A percentile compares a stretch with the other conserved stretches of the same genome.
Conservation (phyloP, 1,140 invertebrate genomes). For the Orussus abietinus region DNA sequence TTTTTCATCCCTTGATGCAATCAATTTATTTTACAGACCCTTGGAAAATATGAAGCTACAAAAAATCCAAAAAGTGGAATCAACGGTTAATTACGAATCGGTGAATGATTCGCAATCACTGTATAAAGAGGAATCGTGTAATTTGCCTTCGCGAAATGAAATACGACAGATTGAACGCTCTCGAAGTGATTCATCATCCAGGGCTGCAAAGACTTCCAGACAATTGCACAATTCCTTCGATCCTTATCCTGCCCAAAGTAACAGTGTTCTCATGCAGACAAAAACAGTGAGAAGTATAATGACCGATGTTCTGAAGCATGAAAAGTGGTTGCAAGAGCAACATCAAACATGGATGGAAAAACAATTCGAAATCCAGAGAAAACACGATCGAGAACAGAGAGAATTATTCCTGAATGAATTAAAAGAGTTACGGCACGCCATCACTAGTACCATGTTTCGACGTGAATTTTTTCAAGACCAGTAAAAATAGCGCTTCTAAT, state of each 20-base stretch:
- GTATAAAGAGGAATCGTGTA: too few relatives aligned
- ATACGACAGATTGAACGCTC: neutral
- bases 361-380: conserved; percentile 34
- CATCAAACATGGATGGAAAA: conserved; percentile 35
- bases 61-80: too few relatives aligned
- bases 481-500: too few relatives aligned
- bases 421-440: conserved; percentile 21
- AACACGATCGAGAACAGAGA: conserved; percentile 25
- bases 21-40: too few relatives aligned
- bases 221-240: neutral
- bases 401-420: conserved; percentile 26
- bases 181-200: neutral
- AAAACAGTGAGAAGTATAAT: conserved; percentile 16
- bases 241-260: too few relatives aligned
- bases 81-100: too few relatives aligned
- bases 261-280: too few relatives aligned
- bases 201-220: neutral
- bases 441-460: too few relatives aligned
- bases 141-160: conserved; percentile 1
- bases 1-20: too few relatives aligned
- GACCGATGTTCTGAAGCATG: conserved; percentile 22
- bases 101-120: too few relatives aligned
- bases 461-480: too few relatives aligned
- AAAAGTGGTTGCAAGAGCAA: conserved; percentile 27
- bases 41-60: too few relatives aligned